Evolutionary conservation across 2,113 vertebrate genomes (phyloP), one percentile per base, ranked within the genome.

Genomic region (Percopsis transmontana): DNA sequence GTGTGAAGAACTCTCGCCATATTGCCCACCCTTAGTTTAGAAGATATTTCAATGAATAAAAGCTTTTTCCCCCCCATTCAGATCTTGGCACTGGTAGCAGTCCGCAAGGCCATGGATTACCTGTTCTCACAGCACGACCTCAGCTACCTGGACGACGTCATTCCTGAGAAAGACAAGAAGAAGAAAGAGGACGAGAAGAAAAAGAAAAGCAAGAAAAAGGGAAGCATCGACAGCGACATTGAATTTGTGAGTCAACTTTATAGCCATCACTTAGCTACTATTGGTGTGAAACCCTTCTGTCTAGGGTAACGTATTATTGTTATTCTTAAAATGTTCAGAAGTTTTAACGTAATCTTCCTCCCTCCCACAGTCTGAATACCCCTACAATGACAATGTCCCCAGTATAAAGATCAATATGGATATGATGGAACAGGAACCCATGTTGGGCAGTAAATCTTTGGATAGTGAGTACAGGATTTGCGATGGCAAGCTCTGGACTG

Each of bases 391-490:
- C 91, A 97, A 95, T 86, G 75, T 97, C 85, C 96, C 97, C 92
- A 96, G 92, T 94, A 98, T 99, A 94, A 98, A 99, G 96, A 98
- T 99, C 80, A 95, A 96, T 89, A 97, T 99, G 97, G 96, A 98
- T 90, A 93, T 94, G 92, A 94, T 98, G 96, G 96, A 97, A 87
- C 92, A 95, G 87, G 94, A 97, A 65, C 94, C 96, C 88, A 96
- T 97, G 94, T 93, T 97, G 94, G 94, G 93, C 78, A 92, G 93
- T 91, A 95, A 96, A 90, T 88, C 94, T 92, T 84, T 93, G 2
- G 93, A 95, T 93, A 96, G 97, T 99, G 95, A 99, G 97, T 99
- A 97, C 89, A 72, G 88, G 92, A 20, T 47, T 20, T 45, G 67
- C 58, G 44, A 33, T 7, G 8, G 27, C 27, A 33, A 33, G 27